A percentile compares a stretch with the other conserved stretches of the same genome.
phyloP scores from a whole-genome alignment of 2,113 vertebrate genomes.

The Etheostoma spectabile region DNA sequence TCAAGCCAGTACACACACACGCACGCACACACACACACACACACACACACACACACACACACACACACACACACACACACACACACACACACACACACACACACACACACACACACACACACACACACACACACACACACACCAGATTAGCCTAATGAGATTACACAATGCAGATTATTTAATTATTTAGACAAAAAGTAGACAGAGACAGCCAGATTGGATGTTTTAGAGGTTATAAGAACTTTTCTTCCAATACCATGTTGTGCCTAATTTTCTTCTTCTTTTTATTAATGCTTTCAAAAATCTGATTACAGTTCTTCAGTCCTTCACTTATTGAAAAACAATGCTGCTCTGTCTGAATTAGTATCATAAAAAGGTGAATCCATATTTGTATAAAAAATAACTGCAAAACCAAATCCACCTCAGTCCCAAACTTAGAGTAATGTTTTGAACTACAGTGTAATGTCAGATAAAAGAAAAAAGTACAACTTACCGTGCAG shows the following conservation, averaged over 20 bases:
- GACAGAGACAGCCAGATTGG: neutral
- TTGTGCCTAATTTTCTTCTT: neutral
- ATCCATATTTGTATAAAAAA: neutral
- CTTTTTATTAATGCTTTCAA: neutral
- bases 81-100: conserved; percentile 11
- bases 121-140: conserved; percentile 9
- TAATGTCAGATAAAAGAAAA: neutral
- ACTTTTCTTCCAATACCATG: no score
- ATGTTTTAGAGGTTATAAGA: neutral
- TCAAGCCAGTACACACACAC: neutral
- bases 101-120: conserved; percentile 7
- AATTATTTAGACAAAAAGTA: conserved; percentile 59
- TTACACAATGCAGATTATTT: conserved; percentile 74
- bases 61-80: conserved; percentile 11
- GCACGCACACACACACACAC: conserved; percentile 11
- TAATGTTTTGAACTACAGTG: neutral
- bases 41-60: conserved; percentile 11
- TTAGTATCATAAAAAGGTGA: neutral
- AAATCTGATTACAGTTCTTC: neutral
- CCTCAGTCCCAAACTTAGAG: conserved; percentile 3
- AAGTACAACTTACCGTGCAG: conserved; percentile 50
- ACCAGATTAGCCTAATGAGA: conserved; percentile 73
- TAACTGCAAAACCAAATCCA: neutral
- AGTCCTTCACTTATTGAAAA: neutral
- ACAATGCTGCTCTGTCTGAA: neutral